Evolutionary conservation across 2,888 invertebrate genomes (phyloP).

Genomic region (Cryptus armator): DNA sequence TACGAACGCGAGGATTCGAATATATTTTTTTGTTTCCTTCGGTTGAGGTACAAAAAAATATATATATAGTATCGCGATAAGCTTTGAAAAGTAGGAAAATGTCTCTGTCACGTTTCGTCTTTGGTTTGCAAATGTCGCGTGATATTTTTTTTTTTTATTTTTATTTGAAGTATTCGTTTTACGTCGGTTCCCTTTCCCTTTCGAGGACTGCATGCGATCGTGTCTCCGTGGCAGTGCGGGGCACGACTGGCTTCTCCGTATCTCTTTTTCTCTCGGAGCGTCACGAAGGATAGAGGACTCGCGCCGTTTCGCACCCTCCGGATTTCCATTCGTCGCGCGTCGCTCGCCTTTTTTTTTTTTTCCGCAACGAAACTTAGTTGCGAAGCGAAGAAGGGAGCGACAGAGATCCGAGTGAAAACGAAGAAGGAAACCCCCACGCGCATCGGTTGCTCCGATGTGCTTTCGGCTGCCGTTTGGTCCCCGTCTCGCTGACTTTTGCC

Average conservation of each 20-base stretch:
- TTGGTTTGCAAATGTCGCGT: conserved; percentile 38
- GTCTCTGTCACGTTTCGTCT: conserved; percentile 38
- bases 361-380: conserved; percentile 48
- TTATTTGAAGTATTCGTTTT: conserved; percentile 12
- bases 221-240: conserved; percentile 1
- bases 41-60: background rate
- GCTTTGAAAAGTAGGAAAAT: conserved; percentile 32
- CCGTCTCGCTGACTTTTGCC: conserved; percentile 50
- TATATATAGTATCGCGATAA: background rate
- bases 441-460: background rate
- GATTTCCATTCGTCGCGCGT: conserved; percentile 65
- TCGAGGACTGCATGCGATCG: conserved; percentile 16
- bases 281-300: conserved; percentile 3
- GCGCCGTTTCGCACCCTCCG: conserved; percentile 59
- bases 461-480: conserved; percentile 8
- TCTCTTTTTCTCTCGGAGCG: conserved; percentile 15
- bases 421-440: background rate
- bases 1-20: background rate
- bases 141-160: conserved; percentile 17
- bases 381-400: conserved; percentile 33
- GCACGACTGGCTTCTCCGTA: background rate
- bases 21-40: background rate
- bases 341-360: conserved; percentile 61
- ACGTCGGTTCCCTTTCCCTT: conserved; percentile 36
- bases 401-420: background rate